Evolutionary conservation across 2,888 invertebrate genomes (phyloP), one percentile per base, ranked within the genome.

Genomic region (Julus scanicus): DNA sequence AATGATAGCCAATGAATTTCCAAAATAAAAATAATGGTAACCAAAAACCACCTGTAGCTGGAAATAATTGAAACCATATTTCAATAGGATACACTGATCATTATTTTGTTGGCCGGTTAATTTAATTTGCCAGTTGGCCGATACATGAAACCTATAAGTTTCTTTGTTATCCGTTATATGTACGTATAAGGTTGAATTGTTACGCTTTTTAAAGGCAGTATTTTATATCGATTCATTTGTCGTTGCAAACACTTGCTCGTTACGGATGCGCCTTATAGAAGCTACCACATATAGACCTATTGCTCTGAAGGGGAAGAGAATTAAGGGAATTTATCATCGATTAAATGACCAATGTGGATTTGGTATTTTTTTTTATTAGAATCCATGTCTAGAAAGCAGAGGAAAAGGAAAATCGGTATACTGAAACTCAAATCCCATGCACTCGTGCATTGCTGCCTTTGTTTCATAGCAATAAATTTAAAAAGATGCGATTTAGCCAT

Each of bases 261-360:
- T 57, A 57, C n/a, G 17, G 17, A 57, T 57, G 57, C 57, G 57
- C 17, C 17, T 57, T 17, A n/a, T 57, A 2, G 4, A 53, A 11
- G 53, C 53, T 15, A 53, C 53, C 15, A 53, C 15, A 57, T 57
- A 57, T 57, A 57, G 57, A 2, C 17, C n/a, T 17, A 57, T 57
- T 57, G 57, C n/a, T 57, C 15, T 17, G 57, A 57, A 17, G 57
- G 17, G 57, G 57, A 17, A 57, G 57, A 57, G 57, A 57, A 57
- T 57, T 57, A 57, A 17, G 57, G 17, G 57, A 57, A 57, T 57
- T 57, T 57, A 57, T 57, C 57, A 57, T 57, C 57, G 57, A 57
- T 57, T 57, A 57, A 57, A 57, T 57, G 57, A 57, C 57, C 57
- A 57, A 57, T 57, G 57, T 57, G 57, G 57, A 57, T 57, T 57